These are phyloP conservation scores for Callyntrura guangdongensis DNA, from an alignment of 2,888 invertebrate species.

Conservation along the genomic window DNA sequence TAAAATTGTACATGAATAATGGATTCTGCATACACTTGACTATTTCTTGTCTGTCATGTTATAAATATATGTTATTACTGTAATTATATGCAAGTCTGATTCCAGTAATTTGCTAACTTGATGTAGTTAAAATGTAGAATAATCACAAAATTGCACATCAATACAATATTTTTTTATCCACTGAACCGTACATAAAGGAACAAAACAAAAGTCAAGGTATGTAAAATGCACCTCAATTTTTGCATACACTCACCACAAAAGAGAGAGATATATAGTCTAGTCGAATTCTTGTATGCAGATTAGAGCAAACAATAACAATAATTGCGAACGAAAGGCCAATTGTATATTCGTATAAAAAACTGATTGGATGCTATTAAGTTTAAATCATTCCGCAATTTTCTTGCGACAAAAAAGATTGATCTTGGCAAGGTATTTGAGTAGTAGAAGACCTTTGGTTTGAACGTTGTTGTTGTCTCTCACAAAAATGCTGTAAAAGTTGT, in stretches of 20 bases:
- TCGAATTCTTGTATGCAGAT: slow-evolving; percentile 67
- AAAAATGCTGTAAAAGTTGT: neutral
- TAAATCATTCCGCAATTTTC: slow-evolving; percentile 64
- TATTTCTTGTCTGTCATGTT: slow-evolving; percentile 16
- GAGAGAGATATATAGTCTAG: slow-evolving; percentile 48
- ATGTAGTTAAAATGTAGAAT: slow-evolving; percentile 52
- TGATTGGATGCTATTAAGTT: slow-evolving; percentile 75
- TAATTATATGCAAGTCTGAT: slow-evolving; percentile 78
- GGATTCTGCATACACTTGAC: neutral
- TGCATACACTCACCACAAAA: slow-evolving; percentile 23
- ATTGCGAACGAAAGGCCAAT: slow-evolving; percentile 62
- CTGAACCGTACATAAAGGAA: neutral
- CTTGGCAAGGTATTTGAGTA: slow-evolving; percentile 68
- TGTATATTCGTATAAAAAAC: slow-evolving; percentile 68
- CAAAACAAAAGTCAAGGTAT: slow-evolving; percentile 2
- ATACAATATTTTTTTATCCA: slow-evolving; percentile 43
- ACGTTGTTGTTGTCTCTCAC: neutral
- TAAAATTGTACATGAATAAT: slow-evolving; percentile 45
- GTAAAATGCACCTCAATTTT: slow-evolving; percentile 22
- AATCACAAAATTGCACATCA: slow-evolving; percentile 72
- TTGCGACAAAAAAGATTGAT: slow-evolving; percentile 68
- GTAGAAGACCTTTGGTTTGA: slow-evolving; percentile 10
- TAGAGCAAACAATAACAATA: slow-evolving; percentile 62
- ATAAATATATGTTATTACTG: slow-evolving; percentile 46
- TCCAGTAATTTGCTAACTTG: slow-evolving; percentile 66